These are phyloP conservation scores for Platycnemis pennipes DNA, from an alignment of 2,888 invertebrate genomes.

Conservation along the genomic window DNA sequence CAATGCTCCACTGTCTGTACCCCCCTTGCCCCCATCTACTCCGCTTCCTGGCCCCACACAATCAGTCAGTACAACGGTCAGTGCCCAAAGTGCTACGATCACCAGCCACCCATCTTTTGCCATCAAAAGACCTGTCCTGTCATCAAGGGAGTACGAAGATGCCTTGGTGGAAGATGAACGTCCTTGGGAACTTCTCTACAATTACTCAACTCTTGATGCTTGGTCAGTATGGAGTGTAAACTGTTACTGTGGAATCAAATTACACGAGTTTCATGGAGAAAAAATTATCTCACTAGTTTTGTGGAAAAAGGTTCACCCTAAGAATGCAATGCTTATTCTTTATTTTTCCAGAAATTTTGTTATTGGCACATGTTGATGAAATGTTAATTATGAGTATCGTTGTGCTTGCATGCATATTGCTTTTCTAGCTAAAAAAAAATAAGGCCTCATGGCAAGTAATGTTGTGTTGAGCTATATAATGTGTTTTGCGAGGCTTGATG, in stretches of 20 bases:
- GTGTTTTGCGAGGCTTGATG: conserved; percentile 60
- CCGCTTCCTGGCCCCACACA: conserved; percentile 78
- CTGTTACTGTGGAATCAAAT: neutral
- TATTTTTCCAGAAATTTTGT: too few relatives aligned
- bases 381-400: too few relatives aligned
- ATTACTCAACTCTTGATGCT: conserved; percentile 91
- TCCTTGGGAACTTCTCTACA: conserved; percentile 91
- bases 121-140: conserved; percentile 89
- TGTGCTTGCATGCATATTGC: neutral
- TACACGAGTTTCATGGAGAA: neutral
- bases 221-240: conserved; percentile 83
- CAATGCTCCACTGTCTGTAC: conserved; percentile 78
- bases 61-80: conserved; percentile 80
- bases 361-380: too few relatives aligned
- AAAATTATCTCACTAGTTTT: too few relatives aligned
- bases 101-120: conserved; percentile 76
- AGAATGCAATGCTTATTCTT: neutral
- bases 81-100: conserved; percentile 76
- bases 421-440: neutral
- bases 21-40: conserved; percentile 79
- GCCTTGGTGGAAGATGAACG: conserved; percentile 89
- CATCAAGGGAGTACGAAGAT: conserved; percentile 89
- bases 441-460: neutral
- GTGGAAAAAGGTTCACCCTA: neutral
- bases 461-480: neutral